Evolutionary conservation across 2,888 invertebrate species (phyloP).

Genomic region (Rambutsinella grinnellia): DNA sequence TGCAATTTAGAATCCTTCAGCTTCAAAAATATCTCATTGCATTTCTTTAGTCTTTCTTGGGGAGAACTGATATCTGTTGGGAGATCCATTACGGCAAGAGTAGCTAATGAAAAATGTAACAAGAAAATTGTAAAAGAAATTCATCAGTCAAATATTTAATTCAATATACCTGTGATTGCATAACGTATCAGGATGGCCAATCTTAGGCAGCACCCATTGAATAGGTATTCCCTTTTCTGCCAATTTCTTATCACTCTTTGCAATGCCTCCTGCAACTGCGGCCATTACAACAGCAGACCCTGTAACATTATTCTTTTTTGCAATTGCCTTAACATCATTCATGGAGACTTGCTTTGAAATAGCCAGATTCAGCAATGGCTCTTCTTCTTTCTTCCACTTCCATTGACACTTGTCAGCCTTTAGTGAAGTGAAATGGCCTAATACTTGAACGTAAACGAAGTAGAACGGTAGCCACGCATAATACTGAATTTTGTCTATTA

Average conservation of each 20-base stretch:
- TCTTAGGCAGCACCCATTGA: conserved; percentile 33
- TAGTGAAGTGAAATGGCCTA: background rate
- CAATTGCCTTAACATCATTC: conserved; percentile 16
- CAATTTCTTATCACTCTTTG: conserved; percentile 8
- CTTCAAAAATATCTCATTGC: conserved; percentile 16
- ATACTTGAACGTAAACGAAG: conserved; percentile 14
- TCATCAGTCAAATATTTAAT: background rate
- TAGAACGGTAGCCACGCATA: conserved; percentile 3
- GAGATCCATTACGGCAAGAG: conserved; percentile 17
- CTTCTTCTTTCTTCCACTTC: background rate
- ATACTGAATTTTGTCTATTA: background rate
- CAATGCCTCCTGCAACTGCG: conserved; percentile 9
- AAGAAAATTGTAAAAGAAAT: background rate
- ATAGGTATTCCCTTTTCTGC: conserved; percentile 8
- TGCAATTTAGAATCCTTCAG: conserved; percentile 24
- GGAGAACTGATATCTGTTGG: conserved; percentile 14
- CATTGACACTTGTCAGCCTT: background rate
- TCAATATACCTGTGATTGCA: conserved; percentile 22
- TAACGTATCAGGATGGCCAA: conserved; percentile 20
- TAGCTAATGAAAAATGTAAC: background rate
- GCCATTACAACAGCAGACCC: conserved; percentile 24
- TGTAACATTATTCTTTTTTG: conserved; percentile 4
- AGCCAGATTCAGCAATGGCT: background rate
- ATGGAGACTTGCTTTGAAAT: background rate
- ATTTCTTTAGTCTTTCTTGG: conserved; percentile 18